Evolutionary conservation across 2,888 invertebrate genomes (phyloP).

Genomic region (Acanthoscelides obtectus): DNA sequence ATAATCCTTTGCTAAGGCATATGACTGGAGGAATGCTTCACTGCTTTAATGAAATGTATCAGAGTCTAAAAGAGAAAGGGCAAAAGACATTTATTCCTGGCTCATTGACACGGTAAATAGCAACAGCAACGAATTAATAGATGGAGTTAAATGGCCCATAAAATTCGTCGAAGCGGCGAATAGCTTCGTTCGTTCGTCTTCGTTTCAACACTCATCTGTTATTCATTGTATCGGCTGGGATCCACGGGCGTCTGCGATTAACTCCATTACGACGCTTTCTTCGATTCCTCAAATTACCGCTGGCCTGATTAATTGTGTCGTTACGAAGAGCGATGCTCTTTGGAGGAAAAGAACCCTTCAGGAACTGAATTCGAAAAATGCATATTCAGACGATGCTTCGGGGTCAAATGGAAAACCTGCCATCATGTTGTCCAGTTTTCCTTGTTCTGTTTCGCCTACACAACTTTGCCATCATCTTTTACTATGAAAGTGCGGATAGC

Average conservation of each 20-base stretch:
- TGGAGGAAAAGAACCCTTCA: not conserved
- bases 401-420: too few relatives aligned
- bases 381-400: too few relatives aligned
- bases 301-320: conserved; percentile 30
- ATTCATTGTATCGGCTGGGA: conserved; percentile 43
- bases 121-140: conserved; percentile 3
- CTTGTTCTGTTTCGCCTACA: too few relatives aligned
- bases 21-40: not conserved
- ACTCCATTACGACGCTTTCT: conserved; percentile 31
- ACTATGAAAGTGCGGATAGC: too few relatives aligned
- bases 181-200: conserved; percentile 37
- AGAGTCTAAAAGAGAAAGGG: not conserved
- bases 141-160: conserved; percentile 19
- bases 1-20: not conserved
- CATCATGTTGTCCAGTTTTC: too few relatives aligned
- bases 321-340: conserved; percentile 11
- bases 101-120: not conserved
- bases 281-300: conserved; percentile 31
- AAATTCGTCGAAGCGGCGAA: conserved; percentile 15
- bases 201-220: conserved; percentile 44
- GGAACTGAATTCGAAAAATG: not conserved
- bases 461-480: too few relatives aligned
- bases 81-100: not conserved
- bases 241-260: conserved; percentile 28
- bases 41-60: not conserved